Percentiles rank a stretch among this genome's conserved stretches.
Conservation (phyloP, 2,797 vertebrate genomes). For the Thaleichthys pacificus region DNA sequence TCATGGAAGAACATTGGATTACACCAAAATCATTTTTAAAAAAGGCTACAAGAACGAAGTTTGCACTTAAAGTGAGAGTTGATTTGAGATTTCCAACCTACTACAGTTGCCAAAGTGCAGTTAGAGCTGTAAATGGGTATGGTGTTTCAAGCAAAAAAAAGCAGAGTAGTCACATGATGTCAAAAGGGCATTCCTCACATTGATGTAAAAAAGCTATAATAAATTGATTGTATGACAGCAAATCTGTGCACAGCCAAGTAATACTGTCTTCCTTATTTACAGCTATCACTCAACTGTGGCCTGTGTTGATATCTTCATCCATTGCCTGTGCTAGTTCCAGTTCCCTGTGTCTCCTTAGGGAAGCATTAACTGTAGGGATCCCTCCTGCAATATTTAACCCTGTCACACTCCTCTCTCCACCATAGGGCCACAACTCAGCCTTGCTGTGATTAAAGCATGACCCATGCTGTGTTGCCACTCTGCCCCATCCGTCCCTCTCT, state of each 20-base stretch:
- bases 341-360: constrained; percentile 30
- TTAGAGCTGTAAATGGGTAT: constrained; percentile 1
- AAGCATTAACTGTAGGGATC: constrained; percentile 36
- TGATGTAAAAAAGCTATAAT: background rate
- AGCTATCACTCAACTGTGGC: constrained; percentile 22
- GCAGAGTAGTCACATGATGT: constrained; percentile 41
- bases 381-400: constrained; percentile 43
- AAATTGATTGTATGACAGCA: background rate
- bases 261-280: background rate
- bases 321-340: constrained; percentile 16
- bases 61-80: constrained; percentile 52
- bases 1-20: too few species aligned
- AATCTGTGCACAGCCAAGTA: background rate
- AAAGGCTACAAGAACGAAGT: too few species aligned
- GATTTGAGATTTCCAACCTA: constrained; percentile 38
- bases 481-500: constrained; percentile 49
- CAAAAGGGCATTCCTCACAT: constrained; percentile 21
- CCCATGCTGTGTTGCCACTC: constrained; percentile 55
- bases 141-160: constrained; percentile 2
- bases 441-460: constrained; percentile 68
- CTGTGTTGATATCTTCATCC: constrained; percentile 38
- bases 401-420: constrained; percentile 23
- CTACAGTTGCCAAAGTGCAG: constrained; percentile 28
- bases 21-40: too few species aligned
- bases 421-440: constrained; percentile 36